A percentile compares a stretch with the other conserved stretches of the same genome.
These are phyloP conservation scores for Pasiphila rectangulata DNA, from an alignment of 2,888 invertebrate species.

Conservation along the genomic window DNA sequence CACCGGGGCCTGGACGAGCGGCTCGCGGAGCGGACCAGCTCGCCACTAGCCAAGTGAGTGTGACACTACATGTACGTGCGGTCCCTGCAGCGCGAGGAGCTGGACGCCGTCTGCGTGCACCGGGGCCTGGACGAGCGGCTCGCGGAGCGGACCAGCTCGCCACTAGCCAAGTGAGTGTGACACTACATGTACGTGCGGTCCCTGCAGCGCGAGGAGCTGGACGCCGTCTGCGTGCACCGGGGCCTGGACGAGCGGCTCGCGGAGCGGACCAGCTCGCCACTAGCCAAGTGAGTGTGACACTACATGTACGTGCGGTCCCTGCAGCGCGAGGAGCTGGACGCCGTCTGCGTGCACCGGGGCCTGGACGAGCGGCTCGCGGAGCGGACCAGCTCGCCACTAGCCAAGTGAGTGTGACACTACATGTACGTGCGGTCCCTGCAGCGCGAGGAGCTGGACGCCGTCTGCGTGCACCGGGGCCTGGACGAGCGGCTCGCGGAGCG, in stretches of 20 bases:
- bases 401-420: neutral
- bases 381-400: neutral
- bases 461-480: neutral
- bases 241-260: slow-evolving; percentile 15
- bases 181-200: neutral
- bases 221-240: neutral
- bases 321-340: neutral
- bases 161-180: neutral
- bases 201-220: neutral
- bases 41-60: slow-evolving; percentile 64
- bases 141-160: neutral
- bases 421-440: neutral
- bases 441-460: neutral
- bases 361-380: slow-evolving; percentile 15
- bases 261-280: neutral
- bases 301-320: neutral
- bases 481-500: neutral
- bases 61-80: neutral
- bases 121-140: slow-evolving; percentile 17
- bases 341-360: neutral
- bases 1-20: slow-evolving; percentile 88
- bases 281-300: neutral
- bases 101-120: neutral
- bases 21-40: slow-evolving; percentile 48
- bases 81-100: neutral